Conservation (phyloP, 2,888 invertebrate species). For the Scrobipalpa costella region DNA sequence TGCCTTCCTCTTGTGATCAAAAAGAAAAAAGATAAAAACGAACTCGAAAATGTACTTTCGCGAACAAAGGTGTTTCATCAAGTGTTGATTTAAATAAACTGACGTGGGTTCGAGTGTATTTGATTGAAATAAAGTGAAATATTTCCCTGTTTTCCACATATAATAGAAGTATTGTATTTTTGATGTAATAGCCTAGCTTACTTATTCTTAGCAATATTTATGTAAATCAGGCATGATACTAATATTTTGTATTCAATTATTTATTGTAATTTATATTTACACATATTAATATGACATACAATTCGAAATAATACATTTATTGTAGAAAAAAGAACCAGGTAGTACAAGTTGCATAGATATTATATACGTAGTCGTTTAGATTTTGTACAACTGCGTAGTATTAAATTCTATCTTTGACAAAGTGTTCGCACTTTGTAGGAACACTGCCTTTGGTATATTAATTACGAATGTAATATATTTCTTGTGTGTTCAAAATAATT, state of each 20-base stretch:
- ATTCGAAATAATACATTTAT: slow-evolving; percentile 9
- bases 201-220: slow-evolving; percentile 3
- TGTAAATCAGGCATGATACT: slow-evolving; percentile 2
- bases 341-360: slow-evolving; percentile 27
- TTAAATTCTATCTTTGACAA: slow-evolving; percentile 36
- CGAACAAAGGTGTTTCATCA: slow-evolving; percentile 10
- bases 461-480: slow-evolving; percentile 1
- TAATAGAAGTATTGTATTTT: slow-evolving; percentile 8
- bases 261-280: slow-evolving; percentile 1
- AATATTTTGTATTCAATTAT: slow-evolving; percentile 12
- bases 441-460: slow-evolving; percentile 44
- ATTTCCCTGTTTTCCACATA: slow-evolving; percentile 6
- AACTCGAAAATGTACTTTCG: neutral
- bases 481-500: slow-evolving; percentile 12
- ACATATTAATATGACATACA: slow-evolving; percentile 3
- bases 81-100: neutral
- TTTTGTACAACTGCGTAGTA: slow-evolving; percentile 42
- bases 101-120: neutral
- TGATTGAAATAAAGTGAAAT: neutral
- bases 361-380: slow-evolving; percentile 38
- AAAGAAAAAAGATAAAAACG: neutral
- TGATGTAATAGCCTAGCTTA: slow-evolving; percentile 12
- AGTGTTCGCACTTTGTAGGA: slow-evolving; percentile 46
- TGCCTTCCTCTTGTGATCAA: slow-evolving; percentile 9
- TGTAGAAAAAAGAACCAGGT: slow-evolving; percentile 23